These are phyloP conservation scores for Chlorospingus flavigularis DNA, from an alignment of 2,797 vertebrate genomes.

Conservation along the genomic window DNA sequence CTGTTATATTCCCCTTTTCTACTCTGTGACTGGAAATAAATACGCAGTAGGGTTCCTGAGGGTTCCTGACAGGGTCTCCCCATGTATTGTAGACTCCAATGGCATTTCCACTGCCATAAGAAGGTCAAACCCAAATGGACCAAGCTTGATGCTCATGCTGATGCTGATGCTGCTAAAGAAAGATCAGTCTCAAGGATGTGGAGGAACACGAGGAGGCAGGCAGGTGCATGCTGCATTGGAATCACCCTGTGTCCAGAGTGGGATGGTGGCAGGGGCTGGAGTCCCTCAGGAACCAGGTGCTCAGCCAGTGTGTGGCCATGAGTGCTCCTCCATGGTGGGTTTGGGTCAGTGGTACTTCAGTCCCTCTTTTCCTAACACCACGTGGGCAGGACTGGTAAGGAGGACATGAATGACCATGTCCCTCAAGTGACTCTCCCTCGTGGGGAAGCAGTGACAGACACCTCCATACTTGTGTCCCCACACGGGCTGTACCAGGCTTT, in stretches of 20 bases:
- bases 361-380: background rate
- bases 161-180: background rate
- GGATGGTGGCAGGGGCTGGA: background rate
- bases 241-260: background rate
- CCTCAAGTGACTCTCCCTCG: background rate
- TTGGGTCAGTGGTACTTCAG: background rate
- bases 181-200: accelerated
- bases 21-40: background rate
- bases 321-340: background rate
- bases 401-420: background rate
- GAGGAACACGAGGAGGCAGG: background rate
- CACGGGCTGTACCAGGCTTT: background rate
- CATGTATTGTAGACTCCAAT: background rate
- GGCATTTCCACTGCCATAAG: background rate
- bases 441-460: background rate
- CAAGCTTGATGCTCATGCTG: background rate
- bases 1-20: background rate
- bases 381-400: background rate
- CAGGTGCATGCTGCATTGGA: background rate
- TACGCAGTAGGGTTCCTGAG: accelerated
- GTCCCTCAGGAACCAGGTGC: background rate
- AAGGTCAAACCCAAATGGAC: background rate
- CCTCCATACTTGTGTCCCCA: background rate
- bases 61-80: background rate
- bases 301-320: background rate